phyloP scores from a whole-genome alignment of 2,797 vertebrate species.

The Channa striata region DNA sequence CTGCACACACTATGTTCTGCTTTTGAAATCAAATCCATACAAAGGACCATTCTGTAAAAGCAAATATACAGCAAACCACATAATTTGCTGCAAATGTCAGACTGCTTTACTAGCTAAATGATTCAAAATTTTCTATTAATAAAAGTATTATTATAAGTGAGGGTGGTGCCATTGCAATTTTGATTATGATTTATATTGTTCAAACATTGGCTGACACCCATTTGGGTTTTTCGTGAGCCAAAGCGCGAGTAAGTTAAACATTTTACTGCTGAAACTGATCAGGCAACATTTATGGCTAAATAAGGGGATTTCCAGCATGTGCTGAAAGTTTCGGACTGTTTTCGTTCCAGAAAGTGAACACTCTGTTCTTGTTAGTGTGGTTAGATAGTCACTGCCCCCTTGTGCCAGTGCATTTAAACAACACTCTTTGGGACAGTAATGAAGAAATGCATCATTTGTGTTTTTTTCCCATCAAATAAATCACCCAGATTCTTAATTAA shows the following conservation, averaged over 20 bases:
- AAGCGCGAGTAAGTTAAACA: neutral
- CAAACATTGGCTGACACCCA: neutral
- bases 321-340: neutral
- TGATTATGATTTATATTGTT: neutral
- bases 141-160: neutral
- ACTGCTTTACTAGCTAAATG: neutral
- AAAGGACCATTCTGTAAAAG: neutral
- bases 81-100: neutral
- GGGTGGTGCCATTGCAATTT: neutral
- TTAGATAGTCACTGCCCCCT: conserved; percentile 59
- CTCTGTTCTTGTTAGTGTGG: neutral
- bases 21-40: neutral
- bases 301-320: conserved; percentile 1
- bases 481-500: neutral
- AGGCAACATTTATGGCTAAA: neutral
- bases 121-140: neutral
- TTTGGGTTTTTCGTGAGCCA: neutral
- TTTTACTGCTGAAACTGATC: neutral
- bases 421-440: neutral
- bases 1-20: neutral
- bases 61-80: neutral
- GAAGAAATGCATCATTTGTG: neutral
- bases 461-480: neutral
- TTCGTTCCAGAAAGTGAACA: neutral
- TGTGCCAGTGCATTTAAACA: conserved; percentile 37